Evolutionary conservation across 1,140 invertebrate species (phyloP), one percentile per base, ranked within the genome.

Genomic region (Eueides isabella): DNA sequence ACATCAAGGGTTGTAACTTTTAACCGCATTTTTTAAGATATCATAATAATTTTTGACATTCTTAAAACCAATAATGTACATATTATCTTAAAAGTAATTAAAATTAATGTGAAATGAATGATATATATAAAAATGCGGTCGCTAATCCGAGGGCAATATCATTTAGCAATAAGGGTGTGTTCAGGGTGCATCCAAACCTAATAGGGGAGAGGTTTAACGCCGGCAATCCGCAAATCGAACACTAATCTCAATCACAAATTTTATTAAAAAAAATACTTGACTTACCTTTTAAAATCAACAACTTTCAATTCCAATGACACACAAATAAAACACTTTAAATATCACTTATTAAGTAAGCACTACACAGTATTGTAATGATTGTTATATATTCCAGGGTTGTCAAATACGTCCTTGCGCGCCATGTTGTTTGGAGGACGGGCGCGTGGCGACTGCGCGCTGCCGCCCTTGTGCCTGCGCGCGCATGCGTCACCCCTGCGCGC

Each of bases 381-480:
- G 78, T 76, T 71, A 71, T 83, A 77, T 88, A 79, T 84, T 77
- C 78, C 77, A 80, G 81, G 85, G 82, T 74, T 88, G 87, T 88
- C 85, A 89, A 76, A 83, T 63, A 76, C 83, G 88, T 90, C 88
- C 88, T 91, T 92, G 63, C 41, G 76, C 89, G 89, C 89, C 90
- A 91, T 91, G 86, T 90, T 90, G 83, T 81, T 83, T 87, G 81
- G 80, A 83, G 85, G 84, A 87, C 87, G 83, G 84, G 86, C 90
- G 90, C 88, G 89, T 88, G 88, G 84, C 88, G 87, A 92, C 90
- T 92, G 90, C 90, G 89, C 89, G 83, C 82, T 78, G 82, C 88
- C 84, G 87, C 89, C 90, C 89, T 86, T 78, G 81, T 72, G 74
- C 89, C 85, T 78, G 81, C 74, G 74, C 72, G 80, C 89, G 90